Evolutionary conservation across 2,113 vertebrate species (phyloP).

Genomic region (Nerophis ophidion): DNA sequence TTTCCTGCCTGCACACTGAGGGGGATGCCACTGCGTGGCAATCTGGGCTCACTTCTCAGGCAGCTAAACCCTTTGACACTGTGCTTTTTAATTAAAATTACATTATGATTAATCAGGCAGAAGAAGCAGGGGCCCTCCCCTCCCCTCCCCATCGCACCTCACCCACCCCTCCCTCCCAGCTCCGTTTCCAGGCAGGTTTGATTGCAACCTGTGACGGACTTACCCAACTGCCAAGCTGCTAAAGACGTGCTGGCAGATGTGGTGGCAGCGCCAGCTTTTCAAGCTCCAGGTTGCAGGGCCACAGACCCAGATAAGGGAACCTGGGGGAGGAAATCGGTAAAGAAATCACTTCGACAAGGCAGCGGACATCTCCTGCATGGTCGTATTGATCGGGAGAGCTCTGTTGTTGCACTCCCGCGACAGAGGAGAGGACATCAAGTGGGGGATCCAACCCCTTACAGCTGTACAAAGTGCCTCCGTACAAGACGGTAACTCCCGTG

Average conservation of each 20-base stretch:
- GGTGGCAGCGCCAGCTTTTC: constrained; percentile 71
- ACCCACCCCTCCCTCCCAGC: constrained; percentile 42
- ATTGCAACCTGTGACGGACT: constrained; percentile 94
- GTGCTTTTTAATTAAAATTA: constrained; percentile 99
- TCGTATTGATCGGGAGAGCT: constrained; percentile 49
- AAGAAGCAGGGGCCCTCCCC: constrained; percentile 82
- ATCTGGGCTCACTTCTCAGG: constrained; percentile 99
- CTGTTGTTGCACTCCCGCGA: constrained; percentile 20
- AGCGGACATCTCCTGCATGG: constrained; percentile 31
- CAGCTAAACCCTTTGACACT: constrained; percentile 99
- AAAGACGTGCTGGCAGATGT: constrained; percentile 98
- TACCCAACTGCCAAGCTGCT: constrained; percentile 88
- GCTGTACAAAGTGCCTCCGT: constrained; percentile 35
- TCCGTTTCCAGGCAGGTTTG: constrained; percentile 86
- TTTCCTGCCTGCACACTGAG: constrained; percentile 90
- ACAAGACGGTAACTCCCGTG: constrained; percentile 35
- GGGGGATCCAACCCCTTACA: constrained; percentile 25
- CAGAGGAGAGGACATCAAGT: constrained; percentile 20
- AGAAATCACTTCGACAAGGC: constrained; percentile 26
- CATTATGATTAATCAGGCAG: constrained; percentile 99
- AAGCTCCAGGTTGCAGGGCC: constrained; percentile 58
- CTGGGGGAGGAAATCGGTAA: background rate
- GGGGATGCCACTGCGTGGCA: constrained; percentile 89
- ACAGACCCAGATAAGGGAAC: constrained; percentile 22
- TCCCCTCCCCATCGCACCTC: constrained; percentile 42